Evolutionary conservation across 53 echinoderm and acorn worm genomes (phyloP).

Genomic region (Pentamera pediparva): DNA sequence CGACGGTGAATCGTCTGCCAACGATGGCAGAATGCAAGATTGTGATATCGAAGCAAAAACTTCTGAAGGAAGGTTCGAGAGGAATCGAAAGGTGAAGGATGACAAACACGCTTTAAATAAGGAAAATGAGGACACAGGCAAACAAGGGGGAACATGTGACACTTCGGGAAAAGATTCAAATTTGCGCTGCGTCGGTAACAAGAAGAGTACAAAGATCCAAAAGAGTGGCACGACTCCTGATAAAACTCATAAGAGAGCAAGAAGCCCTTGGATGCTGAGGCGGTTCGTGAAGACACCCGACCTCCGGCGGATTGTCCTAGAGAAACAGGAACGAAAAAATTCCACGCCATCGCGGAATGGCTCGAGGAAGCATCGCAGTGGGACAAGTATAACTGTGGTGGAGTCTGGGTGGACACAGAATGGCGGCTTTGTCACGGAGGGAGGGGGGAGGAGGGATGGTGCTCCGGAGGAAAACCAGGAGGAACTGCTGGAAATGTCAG

Average conservation of each 20-base stretch:
- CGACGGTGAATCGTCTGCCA: too few relatives aligned
- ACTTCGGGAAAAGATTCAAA: neutral
- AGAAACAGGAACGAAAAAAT: neutral
- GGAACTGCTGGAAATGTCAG: slow-evolving; percentile 6
- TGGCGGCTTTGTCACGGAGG: neutral
- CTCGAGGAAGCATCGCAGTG: neutral
- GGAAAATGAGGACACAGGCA: too few relatives aligned
- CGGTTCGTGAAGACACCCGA: neutral
- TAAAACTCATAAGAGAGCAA: too few relatives aligned
- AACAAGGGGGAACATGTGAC: neutral
- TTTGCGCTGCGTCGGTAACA: too few relatives aligned
- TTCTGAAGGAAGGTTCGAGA: too few relatives aligned
- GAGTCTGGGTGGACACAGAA: neutral
- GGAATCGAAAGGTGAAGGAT: too few relatives aligned
- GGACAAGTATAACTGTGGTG: slow-evolving; percentile 4
- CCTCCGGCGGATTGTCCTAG: neutral
- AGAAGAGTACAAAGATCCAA: too few relatives aligned
- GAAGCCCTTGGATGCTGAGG: neutral
- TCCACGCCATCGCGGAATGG: neutral
- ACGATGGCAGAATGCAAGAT: too few relatives aligned
- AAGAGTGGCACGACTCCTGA: too few relatives aligned
- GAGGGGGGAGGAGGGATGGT: too few relatives aligned
- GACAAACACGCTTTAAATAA: too few relatives aligned
- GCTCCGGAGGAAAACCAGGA: neutral
- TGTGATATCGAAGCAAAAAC: too few relatives aligned